Percentiles rank a stretch among this genome's conserved stretches.
Evolutionary conservation across 2,888 invertebrate species (phyloP).

Genomic region (Nemotelus pantherinus): DNA sequence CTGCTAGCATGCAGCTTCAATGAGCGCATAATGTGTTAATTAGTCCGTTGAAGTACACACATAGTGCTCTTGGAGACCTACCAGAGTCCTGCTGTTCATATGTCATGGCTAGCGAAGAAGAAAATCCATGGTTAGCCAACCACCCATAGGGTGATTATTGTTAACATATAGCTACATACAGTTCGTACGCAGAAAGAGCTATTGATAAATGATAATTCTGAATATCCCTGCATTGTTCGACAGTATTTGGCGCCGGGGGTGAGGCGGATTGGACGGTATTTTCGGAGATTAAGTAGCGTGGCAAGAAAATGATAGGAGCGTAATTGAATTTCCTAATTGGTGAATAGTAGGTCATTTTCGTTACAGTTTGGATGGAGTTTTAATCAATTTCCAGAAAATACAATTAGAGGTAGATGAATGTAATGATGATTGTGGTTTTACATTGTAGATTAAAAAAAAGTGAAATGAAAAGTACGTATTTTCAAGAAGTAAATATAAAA

Average conservation of each 20-base stretch:
- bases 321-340: neutral
- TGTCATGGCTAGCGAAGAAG: neutral
- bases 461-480: no score
- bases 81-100: neutral
- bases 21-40: constrained; percentile 5
- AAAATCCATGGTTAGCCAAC: neutral
- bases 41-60: constrained; percentile 1
- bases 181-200: neutral
- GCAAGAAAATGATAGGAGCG: neutral
- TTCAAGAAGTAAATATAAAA: no score
- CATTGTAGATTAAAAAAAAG: no score
- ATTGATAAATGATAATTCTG: neutral
- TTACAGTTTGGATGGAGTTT: neutral
- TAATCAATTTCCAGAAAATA: neutral
- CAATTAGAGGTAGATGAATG: no score
- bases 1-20: neutral
- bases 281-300: constrained; percentile 1
- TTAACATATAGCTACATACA: no score
- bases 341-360: neutral
- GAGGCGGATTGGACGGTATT: neutral
- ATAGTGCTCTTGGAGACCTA: neutral
- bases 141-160: no score
- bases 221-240: neutral
- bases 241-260: neutral
- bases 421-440: no score